Evolutionary conservation across 1,140 invertebrate genomes (phyloP).

Genomic region (Conopomorpha cramerella): DNA sequence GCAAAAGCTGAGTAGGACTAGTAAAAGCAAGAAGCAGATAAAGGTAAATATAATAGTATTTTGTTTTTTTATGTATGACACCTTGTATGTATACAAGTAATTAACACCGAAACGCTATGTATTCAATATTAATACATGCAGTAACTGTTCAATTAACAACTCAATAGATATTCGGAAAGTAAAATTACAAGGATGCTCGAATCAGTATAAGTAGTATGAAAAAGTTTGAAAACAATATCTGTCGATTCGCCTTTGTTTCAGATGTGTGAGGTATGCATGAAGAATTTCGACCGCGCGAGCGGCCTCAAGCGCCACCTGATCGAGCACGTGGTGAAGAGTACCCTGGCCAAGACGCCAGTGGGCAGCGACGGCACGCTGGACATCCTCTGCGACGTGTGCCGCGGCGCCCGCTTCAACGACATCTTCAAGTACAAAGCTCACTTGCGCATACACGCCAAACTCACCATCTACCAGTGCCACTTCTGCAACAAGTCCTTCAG

Average conservation of each 20-base stretch:
- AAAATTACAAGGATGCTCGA: background rate
- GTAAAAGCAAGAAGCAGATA: slow-evolving; percentile 18
- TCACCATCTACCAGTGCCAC: slow-evolving; percentile 51
- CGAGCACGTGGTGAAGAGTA: slow-evolving; percentile 42
- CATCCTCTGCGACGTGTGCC: slow-evolving; percentile 46
- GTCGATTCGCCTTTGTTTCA: slow-evolving; percentile 12
- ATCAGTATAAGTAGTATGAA: no score
- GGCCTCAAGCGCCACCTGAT: slow-evolving; percentile 54
- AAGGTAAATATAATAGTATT: slow-evolving; percentile 17
- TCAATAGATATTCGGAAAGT: background rate
- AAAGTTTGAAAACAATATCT: background rate
- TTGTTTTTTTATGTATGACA: background rate
- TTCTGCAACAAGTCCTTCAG: slow-evolving; percentile 55
- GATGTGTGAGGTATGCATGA: slow-evolving; percentile 43
- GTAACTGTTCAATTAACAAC: background rate
- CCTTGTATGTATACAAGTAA: background rate
- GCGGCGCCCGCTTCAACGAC: slow-evolving; percentile 27
- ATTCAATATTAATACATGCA: background rate
- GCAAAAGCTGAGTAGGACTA: slow-evolving; percentile 14
- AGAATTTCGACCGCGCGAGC: slow-evolving; percentile 44
- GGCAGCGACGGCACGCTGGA: slow-evolving; percentile 28
- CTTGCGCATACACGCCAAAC: slow-evolving; percentile 48
- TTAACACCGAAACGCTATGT: background rate
- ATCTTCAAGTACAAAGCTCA: slow-evolving; percentile 46
- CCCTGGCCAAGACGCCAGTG: slow-evolving; percentile 34